Evolutionary conservation across 2,113 vertebrate genomes (phyloP).

Genomic region (Spea multiplicata): DNA sequence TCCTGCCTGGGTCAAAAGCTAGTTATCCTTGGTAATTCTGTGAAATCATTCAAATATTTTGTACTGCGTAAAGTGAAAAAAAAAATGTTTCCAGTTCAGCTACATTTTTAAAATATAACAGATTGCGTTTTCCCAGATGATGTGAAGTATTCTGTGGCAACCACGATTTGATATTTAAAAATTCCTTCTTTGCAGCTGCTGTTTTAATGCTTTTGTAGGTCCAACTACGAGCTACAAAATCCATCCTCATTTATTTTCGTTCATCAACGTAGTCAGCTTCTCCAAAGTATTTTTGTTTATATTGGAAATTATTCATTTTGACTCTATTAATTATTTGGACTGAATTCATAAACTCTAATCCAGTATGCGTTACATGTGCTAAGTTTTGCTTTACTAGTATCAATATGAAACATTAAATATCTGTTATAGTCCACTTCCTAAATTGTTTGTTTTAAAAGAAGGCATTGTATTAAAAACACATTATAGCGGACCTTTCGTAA

Average conservation of each 20-base stretch:
- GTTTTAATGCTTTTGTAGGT: slow-evolving; percentile 34
- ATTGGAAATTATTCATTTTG: slow-evolving; percentile 27
- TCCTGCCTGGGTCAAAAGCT: not conserved
- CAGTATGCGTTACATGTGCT: slow-evolving; percentile 14
- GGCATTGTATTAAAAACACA: slow-evolving; percentile 10
- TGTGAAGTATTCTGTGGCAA: slow-evolving; percentile 31
- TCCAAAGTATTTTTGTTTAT: slow-evolving; percentile 33
- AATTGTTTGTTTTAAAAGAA: slow-evolving; percentile 20
- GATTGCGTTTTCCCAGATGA: slow-evolving; percentile 38
- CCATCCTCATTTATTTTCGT: slow-evolving; percentile 15
- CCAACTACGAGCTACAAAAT: slow-evolving; percentile 26
- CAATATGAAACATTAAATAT: slow-evolving; percentile 40
- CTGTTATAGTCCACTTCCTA: slow-evolving; percentile 23
- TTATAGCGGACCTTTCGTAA: not conserved
- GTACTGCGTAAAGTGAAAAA: slow-evolving; percentile 18
- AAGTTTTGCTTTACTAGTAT: slow-evolving; percentile 28
- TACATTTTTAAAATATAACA: slow-evolving; percentile 32
- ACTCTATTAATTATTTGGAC: slow-evolving; percentile 19
- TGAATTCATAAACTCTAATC: slow-evolving; percentile 13
- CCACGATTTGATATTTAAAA: slow-evolving; percentile 39
- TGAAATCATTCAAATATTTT: slow-evolving; percentile 14
- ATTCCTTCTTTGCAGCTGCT: slow-evolving; percentile 42
- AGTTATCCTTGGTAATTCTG: not conserved
- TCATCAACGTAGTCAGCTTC: slow-evolving; percentile 19
- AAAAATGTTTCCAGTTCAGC: slow-evolving; percentile 23